phyloP scores from a whole-genome alignment of 2,113 vertebrate species.

The Coptodon rendalli region DNA sequence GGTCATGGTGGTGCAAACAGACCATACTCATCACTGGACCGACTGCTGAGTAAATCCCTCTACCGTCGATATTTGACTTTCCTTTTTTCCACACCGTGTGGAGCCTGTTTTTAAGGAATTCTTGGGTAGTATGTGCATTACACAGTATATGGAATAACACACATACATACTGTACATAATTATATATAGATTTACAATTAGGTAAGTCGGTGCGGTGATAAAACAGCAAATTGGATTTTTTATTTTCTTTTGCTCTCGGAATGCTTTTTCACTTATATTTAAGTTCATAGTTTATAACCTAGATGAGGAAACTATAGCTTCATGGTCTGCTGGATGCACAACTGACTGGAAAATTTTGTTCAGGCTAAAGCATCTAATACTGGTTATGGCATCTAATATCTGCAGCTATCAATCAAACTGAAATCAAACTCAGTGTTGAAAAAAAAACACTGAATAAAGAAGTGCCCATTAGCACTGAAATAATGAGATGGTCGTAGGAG shows the following conservation, averaged over 20 bases:
- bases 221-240: not conserved
- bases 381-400: not conserved
- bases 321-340: not conserved
- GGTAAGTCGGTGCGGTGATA: accelerated
- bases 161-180: not conserved
- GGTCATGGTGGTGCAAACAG: conserved; percentile 41
- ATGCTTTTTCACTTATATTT: not conserved
- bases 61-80: not conserved
- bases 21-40: not conserved
- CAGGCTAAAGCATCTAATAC: not conserved
- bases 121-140: not conserved
- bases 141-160: not conserved
- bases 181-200: not conserved
- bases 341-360: not conserved
- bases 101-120: not conserved
- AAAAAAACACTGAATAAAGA: not conserved
- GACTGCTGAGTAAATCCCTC: not conserved
- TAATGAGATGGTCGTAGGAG: not conserved
- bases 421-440: not conserved
- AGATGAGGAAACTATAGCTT: not conserved
- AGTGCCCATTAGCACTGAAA: not conserved
- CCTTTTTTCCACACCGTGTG: not conserved
- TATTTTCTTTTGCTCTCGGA: not conserved
- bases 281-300: not conserved
- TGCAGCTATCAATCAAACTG: not conserved